Conservation (phyloP, 2,797 vertebrate genomes). For the Brachyalestes nurse region DNA sequence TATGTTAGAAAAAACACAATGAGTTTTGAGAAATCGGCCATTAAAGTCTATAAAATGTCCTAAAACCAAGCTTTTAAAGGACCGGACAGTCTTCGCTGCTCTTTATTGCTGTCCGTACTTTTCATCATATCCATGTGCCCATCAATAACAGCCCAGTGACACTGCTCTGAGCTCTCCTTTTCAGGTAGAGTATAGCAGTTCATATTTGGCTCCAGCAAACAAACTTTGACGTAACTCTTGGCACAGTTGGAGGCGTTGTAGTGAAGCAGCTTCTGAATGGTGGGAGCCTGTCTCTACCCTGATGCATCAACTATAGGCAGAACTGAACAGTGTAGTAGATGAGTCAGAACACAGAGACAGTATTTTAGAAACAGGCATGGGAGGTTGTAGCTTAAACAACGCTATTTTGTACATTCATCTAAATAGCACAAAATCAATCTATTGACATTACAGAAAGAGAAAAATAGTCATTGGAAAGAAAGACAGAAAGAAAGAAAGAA, state of each 20-base stretch:
- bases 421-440: not conserved
- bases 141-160: not conserved
- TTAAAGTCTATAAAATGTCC: not conserved
- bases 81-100: not conserved
- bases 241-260: not conserved
- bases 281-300: not conserved
- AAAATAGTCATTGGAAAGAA: not conserved
- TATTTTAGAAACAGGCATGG: not conserved
- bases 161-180: not conserved
- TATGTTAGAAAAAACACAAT: too few species aligned
- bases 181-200: not conserved
- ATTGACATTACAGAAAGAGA: not conserved
- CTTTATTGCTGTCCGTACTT: not conserved
- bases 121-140: not conserved
- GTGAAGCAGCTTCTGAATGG: constrained; percentile 1
- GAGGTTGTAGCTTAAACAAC: not conserved
- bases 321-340: too few species aligned
- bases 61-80: not conserved
- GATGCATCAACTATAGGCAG: not conserved
- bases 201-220: not conserved
- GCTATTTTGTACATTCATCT: not conserved
- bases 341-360: too few species aligned
- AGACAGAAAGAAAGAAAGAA: not conserved
- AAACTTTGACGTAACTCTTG: not conserved
- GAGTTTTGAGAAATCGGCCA: not conserved